These are phyloP conservation scores for Opisthograptis luteolata DNA, from an alignment of 2,888 invertebrate genomes.

Conservation along the genomic window DNA sequence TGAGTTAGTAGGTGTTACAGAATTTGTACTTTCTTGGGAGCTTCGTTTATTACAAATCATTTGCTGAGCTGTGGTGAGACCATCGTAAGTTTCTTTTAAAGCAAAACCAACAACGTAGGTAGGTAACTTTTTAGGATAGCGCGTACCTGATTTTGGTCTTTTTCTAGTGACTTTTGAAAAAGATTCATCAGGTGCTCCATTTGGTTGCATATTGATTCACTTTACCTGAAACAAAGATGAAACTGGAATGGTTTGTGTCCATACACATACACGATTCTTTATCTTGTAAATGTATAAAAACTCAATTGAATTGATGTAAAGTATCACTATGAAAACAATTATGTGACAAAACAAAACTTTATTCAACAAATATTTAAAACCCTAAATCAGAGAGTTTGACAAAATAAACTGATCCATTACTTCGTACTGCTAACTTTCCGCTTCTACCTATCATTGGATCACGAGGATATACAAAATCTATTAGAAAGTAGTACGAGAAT, in stretches of 20 bases:
- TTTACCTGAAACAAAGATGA: constrained; percentile 26
- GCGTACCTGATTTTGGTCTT: constrained; percentile 32
- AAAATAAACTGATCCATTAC: constrained; percentile 33
- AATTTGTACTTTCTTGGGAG: constrained; percentile 37
- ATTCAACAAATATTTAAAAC: constrained; percentile 48
- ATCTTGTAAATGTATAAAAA: not conserved
- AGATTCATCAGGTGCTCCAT: constrained; percentile 7
- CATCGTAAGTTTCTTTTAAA: constrained; percentile 49
- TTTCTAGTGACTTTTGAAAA: constrained; percentile 12
- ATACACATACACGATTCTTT: no score
- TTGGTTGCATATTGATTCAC: constrained; percentile 36
- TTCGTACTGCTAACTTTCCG: not conserved
- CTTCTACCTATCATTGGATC: not conserved
- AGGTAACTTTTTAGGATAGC: constrained; percentile 38
- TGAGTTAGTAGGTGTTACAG: constrained; percentile 41
- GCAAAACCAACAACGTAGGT: constrained; percentile 52
- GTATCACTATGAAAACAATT: constrained; percentile 12
- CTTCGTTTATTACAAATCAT: constrained; percentile 43
- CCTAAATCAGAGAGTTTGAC: constrained; percentile 63
- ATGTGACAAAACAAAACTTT: constrained; percentile 21
- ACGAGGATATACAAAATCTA: constrained; percentile 34
- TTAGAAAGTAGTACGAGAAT: constrained; percentile 54
- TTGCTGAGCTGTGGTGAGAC: constrained; percentile 41
- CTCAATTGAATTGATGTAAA: constrained; percentile 27
- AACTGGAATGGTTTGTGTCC: not conserved